A percentile compares a stretch with the other conserved stretches of the same genome.
Conservation (phyloP, 1,140 invertebrate genomes). For the honey bee (Apis mellifera) region DNA sequence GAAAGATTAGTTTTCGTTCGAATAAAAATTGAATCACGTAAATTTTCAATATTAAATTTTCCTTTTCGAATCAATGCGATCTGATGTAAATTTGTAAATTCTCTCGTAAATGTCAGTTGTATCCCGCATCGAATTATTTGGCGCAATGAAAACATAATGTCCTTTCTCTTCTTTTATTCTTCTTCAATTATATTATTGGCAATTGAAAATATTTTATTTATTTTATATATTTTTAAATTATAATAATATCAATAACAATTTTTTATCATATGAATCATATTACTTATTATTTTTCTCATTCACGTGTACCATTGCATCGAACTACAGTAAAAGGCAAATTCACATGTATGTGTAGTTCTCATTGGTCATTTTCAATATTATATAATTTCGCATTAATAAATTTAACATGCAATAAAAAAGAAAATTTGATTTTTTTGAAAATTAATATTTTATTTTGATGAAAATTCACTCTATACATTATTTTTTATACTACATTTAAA, state of each 20-base stretch:
- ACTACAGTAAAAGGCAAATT: background rate
- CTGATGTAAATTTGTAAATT: conserved; percentile 6
- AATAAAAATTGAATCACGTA: background rate
- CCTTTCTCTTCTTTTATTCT: background rate
- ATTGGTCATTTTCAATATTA: too few relatives aligned
- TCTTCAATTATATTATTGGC: background rate
- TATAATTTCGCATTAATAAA: too few relatives aligned
- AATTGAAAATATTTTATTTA: background rate
- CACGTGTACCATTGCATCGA: background rate
- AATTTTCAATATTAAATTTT: too few relatives aligned
- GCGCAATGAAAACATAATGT: conserved; percentile 14
- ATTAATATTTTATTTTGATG: conserved; percentile 29
- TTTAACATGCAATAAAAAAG: too few relatives aligned
- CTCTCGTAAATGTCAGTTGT: background rate
- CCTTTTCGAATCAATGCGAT: background rate
- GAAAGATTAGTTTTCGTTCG: background rate
- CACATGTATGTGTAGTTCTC: background rate
- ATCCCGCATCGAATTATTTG: background rate
- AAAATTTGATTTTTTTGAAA: background rate
- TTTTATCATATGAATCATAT: background rate
- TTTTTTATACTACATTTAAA: background rate
- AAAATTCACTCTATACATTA: background rate
- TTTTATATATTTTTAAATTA: background rate
- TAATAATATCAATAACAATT: background rate
- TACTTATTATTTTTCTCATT: background rate